Conservation (phyloP, 2,797 vertebrate species). For the Rallus crepitans region DNA sequence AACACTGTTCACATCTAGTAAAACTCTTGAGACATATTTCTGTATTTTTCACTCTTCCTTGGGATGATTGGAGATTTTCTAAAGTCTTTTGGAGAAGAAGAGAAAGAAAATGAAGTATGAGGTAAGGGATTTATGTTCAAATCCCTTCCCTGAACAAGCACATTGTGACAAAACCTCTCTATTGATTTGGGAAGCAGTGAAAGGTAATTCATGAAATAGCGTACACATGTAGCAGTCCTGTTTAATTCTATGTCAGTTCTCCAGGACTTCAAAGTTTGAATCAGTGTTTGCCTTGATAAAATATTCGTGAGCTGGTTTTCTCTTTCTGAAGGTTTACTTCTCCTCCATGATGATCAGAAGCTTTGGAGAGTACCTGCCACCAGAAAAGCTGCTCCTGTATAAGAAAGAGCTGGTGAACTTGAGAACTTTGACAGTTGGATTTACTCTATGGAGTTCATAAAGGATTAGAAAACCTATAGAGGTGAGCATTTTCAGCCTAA, state of each 20-base stretch:
- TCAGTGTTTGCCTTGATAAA: neutral
- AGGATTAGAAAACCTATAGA: neutral
- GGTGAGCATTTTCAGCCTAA: neutral
- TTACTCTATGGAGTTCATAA: neutral
- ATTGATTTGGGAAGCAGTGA: neutral
- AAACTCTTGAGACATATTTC: neutral
- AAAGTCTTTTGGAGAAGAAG: neutral
- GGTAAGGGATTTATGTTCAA: neutral
- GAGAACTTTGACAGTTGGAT: neutral
- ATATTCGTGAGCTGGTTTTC: neutral
- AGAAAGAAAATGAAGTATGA: neutral
- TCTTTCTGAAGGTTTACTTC: neutral
- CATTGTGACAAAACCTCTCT: neutral
- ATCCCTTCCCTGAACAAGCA: neutral
- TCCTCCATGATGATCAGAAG: neutral
- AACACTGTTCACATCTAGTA: neutral
- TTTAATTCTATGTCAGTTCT: neutral
- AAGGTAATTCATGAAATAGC: neutral
- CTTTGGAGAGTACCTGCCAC: neutral
- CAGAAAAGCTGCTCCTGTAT: neutral
- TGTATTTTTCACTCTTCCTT: conserved; percentile 19
- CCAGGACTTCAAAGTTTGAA: neutral
- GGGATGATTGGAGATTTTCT: neutral
- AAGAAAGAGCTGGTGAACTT: neutral
- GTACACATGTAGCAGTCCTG: neutral